Base-by-base conservation (phyloP, 2,888 invertebrate species). In the Neuroscelio doddi region DNA sequence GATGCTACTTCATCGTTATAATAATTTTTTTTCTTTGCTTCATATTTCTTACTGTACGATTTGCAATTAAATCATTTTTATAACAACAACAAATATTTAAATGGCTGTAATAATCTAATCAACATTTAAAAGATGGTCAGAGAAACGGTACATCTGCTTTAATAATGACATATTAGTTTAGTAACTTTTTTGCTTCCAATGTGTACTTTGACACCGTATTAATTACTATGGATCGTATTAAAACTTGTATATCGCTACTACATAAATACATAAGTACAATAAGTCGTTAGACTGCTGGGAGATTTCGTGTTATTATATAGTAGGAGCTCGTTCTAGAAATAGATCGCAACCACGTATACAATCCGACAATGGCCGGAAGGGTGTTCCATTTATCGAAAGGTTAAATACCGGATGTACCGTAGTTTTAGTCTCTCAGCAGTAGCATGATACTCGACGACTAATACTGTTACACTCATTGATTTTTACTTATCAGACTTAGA, bases 201-300 rank as follows among this genome's bases (percentile, higher is more conserved):
- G 52, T 57, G 52, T 57, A 52, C 57, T 57, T 57, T 57, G 64
- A 64, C 64, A 57, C 57, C 16, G 53, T 30, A 51, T 52, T 63
- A 64, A 64, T 64, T 24, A 53, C 57, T 38, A 32, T 44, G 57
- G 52, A 8, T 30, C 39, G 44, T 26, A 53, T 53, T 52, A 21
- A 2, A 2, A 21, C 3, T 21, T 21, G 21, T 5, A 21, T 72
- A 79, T 80, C 76, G 76, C 71, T 72, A 76, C 70, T 73, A 74
- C 76, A 77, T 79, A 79, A 78, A 78, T 78, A 76, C 79, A 78
- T 75, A 77, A 71, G 75, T 72, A 82, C 82, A 82, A 81, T 82
- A 76, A 79, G 74, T 81, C 81, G 80, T 82, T 82, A 82, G 74
- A 73, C 72, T 57, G 51, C 57, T 49, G 65, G 49, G 59, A 51